Conservation (phyloP, 2,888 invertebrate genomes). For the Sussaba pulchella region DNA sequence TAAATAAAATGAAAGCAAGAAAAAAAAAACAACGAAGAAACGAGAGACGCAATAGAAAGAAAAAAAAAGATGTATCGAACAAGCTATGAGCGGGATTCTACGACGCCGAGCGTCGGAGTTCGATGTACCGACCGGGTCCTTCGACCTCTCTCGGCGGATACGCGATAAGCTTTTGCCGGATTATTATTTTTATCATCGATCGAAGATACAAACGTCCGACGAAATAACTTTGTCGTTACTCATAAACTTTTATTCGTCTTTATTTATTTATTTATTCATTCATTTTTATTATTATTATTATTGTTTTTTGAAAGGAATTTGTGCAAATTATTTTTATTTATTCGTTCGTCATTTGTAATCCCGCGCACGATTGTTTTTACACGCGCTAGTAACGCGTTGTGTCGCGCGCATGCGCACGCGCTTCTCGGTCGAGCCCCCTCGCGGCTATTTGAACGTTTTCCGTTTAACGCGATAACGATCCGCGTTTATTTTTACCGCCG, state of each 20-base stretch:
- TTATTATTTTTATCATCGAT: constrained; percentile 5
- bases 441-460: constrained; percentile 39
- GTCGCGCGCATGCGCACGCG: constrained; percentile 5
- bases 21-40: not conserved
- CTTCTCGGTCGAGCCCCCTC: constrained; percentile 35
- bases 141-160: constrained; percentile 5
- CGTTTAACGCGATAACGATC: constrained; percentile 57
- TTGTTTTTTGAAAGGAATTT: too few relatives aligned
- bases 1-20: not conserved
- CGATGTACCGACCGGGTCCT: constrained; percentile 10
- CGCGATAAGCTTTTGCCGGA: not conserved
- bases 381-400: not conserved
- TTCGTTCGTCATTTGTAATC: too few relatives aligned
- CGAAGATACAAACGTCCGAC: not conserved
- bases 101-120: constrained; percentile 5
- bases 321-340: too few relatives aligned
- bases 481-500: constrained; percentile 47
- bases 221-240: too few relatives aligned
- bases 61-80: not conserved
- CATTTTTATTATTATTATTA: too few relatives aligned
- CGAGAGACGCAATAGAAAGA: not conserved
- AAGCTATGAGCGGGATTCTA: not conserved
- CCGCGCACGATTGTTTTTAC: not conserved
- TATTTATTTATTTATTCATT: too few relatives aligned
- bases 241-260: not conserved